phyloP scores from a whole-genome alignment of 2,888 invertebrate species.

The Cantharis rustica region DNA sequence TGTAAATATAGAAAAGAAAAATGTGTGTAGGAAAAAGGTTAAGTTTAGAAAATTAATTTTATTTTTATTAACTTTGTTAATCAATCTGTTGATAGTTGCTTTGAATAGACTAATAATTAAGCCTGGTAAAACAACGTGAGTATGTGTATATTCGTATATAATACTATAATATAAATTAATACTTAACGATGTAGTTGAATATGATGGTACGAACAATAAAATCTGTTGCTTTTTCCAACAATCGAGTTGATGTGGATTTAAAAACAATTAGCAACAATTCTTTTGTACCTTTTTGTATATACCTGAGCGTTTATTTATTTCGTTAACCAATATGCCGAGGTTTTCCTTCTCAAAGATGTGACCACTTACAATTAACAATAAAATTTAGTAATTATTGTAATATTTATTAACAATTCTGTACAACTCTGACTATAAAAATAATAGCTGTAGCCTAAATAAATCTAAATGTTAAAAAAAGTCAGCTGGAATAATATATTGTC shows the following conservation, averaged over 20 bases:
- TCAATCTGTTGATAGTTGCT: conserved; percentile 29
- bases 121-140: conserved; percentile 25
- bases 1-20: conserved; percentile 45
- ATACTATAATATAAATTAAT: background rate
- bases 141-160: conserved; percentile 18
- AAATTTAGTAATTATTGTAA: conserved; percentile 6
- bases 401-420: conserved; percentile 24
- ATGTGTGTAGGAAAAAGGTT: conserved; percentile 42
- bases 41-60: conserved; percentile 39
- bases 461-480: conserved; percentile 27
- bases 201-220: background rate
- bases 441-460: conserved; percentile 25
- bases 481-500: conserved; percentile 26
- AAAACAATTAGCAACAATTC: background rate
- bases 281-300: background rate
- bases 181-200: background rate
- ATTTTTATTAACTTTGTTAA: conserved; percentile 33
- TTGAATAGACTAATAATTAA: conserved; percentile 21
- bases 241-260: background rate
- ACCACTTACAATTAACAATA: background rate
- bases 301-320: background rate
- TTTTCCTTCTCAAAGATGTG: background rate
- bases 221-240: background rate
- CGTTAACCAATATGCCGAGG: background rate
- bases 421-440: conserved; percentile 26